Evolutionary conservation across 2,113 vertebrate species (phyloP).

Genomic region (Sander lucioperca): DNA sequence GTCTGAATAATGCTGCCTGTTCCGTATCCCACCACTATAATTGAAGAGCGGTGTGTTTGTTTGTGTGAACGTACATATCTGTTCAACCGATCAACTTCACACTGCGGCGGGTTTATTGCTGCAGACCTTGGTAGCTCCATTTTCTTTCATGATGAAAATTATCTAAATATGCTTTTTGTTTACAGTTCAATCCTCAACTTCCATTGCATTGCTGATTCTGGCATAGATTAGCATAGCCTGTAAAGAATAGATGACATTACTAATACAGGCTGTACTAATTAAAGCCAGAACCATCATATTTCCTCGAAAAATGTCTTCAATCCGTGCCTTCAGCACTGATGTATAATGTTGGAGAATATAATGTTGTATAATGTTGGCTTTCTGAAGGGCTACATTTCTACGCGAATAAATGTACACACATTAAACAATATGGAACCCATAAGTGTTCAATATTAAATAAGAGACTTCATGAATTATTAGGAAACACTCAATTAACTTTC

Average conservation of each 20-base stretch:
- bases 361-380: background rate
- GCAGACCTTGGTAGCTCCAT: background rate
- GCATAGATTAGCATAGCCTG: constrained; percentile 91
- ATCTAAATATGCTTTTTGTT: background rate
- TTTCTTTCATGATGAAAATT: background rate
- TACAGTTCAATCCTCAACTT: constrained; percentile 1
- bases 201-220: constrained; percentile 87
- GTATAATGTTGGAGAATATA: background rate
- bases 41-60: no score
- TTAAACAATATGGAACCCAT: background rate
- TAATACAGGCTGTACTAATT: constrained; percentile 92
- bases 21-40: background rate
- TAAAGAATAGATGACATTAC: constrained; percentile 89
- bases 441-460: background rate
- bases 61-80: no score
- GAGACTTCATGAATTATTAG: background rate
- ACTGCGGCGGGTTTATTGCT: no score
- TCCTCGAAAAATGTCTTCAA: constrained; percentile 30
- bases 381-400: background rate
- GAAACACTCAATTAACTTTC: no score
- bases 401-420: background rate
- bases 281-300: constrained; percentile 87
- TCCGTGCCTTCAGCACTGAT: background rate
- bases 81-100: no score
- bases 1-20: background rate